Conservation (phyloP, 2,888 invertebrate species). For the Athetis lepigone region DNA sequence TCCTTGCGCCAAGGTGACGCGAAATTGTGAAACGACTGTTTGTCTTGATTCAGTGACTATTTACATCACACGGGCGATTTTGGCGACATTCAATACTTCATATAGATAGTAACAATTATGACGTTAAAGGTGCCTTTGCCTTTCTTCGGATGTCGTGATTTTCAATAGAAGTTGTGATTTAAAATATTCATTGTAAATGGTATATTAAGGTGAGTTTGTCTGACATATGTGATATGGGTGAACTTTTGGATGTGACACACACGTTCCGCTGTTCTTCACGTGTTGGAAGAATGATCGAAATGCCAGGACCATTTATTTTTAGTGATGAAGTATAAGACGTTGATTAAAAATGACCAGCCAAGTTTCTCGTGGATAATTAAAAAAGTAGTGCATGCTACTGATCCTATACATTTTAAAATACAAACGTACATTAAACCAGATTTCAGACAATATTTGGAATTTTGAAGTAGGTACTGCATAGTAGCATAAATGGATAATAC, state of each 20-base stretch:
- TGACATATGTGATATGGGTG: slow-evolving; percentile 1
- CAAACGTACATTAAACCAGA: too few species aligned
- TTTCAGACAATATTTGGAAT: too few species aligned
- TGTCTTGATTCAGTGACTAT: slow-evolving; percentile 35
- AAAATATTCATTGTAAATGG: slow-evolving; percentile 6
- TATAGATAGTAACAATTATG: background rate
- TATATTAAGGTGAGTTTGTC: slow-evolving; percentile 23
- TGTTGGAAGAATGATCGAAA: background rate
- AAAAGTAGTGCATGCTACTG: too few species aligned
- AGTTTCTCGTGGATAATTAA: too few species aligned
- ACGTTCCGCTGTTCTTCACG: background rate
- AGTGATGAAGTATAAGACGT: background rate
- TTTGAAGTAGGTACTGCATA: background rate
- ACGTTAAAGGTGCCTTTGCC: slow-evolving; percentile 33
- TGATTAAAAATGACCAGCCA: too few species aligned
- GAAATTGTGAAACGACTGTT: slow-evolving; percentile 43
- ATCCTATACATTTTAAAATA: too few species aligned
- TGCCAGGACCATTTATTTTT: background rate
- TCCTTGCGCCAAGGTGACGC: slow-evolving; percentile 33
- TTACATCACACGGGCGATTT: slow-evolving; percentile 22
- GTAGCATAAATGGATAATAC: too few species aligned
- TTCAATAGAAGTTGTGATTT: slow-evolving; percentile 3
- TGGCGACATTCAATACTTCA: slow-evolving; percentile 8
- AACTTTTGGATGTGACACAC: background rate
- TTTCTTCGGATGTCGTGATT: slow-evolving; percentile 8